phyloP scores from a whole-genome alignment of 2,888 invertebrate species.

The Leucania comma region DNA sequence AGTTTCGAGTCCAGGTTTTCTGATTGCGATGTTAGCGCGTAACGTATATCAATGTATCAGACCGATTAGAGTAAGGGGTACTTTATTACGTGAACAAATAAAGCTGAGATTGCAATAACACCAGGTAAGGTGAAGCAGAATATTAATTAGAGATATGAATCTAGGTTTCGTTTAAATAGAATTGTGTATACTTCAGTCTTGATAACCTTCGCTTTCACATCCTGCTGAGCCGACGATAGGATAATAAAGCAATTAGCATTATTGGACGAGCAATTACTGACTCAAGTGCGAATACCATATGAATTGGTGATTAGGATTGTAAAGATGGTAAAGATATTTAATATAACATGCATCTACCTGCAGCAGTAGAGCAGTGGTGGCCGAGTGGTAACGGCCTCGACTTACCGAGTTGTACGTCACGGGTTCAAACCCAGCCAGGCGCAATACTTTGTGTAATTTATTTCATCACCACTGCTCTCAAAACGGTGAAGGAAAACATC shows the following conservation, averaged over 20 bases:
- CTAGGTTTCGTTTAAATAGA: slow-evolving; percentile 20
- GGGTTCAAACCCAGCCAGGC: too few species aligned
- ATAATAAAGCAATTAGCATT: slow-evolving; percentile 63
- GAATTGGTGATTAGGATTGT: slow-evolving; percentile 4
- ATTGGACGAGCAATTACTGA: slow-evolving; percentile 38
- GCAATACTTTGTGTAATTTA: too few species aligned
- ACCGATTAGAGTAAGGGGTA: too few species aligned
- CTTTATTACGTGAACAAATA: neutral
- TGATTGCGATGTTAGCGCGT: too few species aligned
- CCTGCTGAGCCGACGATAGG: slow-evolving; percentile 53
- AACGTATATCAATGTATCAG: too few species aligned
- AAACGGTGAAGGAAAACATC: too few species aligned
- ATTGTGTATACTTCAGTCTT: slow-evolving; percentile 4
- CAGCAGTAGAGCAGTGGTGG: too few species aligned
- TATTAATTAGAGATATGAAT: slow-evolving; percentile 23
- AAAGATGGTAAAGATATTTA: neutral
- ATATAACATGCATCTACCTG: neutral
- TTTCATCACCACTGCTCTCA: too few species aligned
- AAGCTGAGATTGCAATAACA: neutral
- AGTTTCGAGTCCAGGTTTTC: too few species aligned
- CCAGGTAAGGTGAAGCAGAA: slow-evolving; percentile 7
- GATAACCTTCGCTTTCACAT: slow-evolving; percentile 69
- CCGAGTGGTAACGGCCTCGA: too few species aligned
- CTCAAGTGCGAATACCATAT: slow-evolving; percentile 8
- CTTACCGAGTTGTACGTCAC: too few species aligned